Base-by-base conservation (phyloP, 2,888 invertebrate species). In the Itoplectis maculator region DNA sequence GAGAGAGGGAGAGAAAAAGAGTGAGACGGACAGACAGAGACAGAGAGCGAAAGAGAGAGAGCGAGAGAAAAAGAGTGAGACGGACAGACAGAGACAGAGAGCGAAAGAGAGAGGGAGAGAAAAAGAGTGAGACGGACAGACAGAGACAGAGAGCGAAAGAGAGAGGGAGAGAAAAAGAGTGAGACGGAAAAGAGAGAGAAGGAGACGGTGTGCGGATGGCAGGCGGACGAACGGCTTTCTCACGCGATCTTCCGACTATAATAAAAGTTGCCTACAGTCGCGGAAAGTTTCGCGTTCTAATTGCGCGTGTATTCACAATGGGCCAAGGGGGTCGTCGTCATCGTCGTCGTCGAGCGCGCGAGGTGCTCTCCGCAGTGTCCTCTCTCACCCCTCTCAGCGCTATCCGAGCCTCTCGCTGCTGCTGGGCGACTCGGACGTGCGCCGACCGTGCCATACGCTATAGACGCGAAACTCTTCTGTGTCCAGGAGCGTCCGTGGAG, bases 201-300 rank as follows among this genome's bases (percentile, higher is more conserved):
- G 13, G 23, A 15, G 35, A 15, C 13, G 18, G 35, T 45, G n/a
- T n/a, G n/a, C n/a, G 20, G 35, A 56, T 59, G 61, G 49, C 51
- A 76, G 72, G 69, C 40, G 51, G 74, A 79, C 63, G 70, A 79
- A 76, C 56, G 72, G 73, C 59, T 68, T 74, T 77, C 76, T 77
- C 86, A 86, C 86, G 86, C 86, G 85, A 86, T 85, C 73, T 81
- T 78, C 49, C 73, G 51, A 35, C 37, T 68, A 13, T 69, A 75
- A 80, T 79, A 81, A 83, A 85, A 83, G 83, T 83, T 81, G 56
- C 74, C 78, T 45, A n/a, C 5, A 74, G 65, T 69, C 79, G 72
- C 74, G 49, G 68, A 78, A 84, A 85, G 78, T 86, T 86, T 86
- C 84, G 81, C 68, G 84, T 77, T 82, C 79, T 85, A 86, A 86